These are phyloP conservation scores for Palythoa caribaeorum DNA, from an alignment of 92 coral and sea anemone genomes.

Conservation along the genomic window DNA sequence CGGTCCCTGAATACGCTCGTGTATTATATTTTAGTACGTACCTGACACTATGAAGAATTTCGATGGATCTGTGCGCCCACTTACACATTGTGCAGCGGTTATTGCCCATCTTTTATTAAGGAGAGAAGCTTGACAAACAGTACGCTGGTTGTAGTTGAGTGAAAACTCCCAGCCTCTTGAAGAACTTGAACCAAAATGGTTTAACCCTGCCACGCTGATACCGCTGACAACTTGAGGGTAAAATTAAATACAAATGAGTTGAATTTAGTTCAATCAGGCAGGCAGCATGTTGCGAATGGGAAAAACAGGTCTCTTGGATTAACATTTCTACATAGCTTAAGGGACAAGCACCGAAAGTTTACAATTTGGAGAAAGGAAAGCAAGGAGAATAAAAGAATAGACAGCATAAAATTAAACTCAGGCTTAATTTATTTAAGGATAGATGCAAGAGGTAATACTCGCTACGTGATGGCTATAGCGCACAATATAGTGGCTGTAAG, in stretches of 20 bases:
- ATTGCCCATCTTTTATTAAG: slow-evolving; percentile 24
- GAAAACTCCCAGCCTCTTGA: slow-evolving; percentile 8
- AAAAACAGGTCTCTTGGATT: too few species aligned
- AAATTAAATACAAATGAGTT: neutral
- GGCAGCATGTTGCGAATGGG: too few species aligned
- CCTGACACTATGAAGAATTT: slow-evolving; percentile 16
- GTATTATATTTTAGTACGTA: neutral
- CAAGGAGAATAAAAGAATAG: too few species aligned
- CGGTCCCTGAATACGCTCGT: neutral
- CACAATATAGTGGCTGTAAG: too few species aligned
- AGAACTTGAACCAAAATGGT: neutral
- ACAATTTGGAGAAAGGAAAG: too few species aligned
- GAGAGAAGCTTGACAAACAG: slow-evolving; percentile 29
- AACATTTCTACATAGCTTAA: too few species aligned
- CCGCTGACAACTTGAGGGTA: neutral
- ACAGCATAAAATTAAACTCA: too few species aligned
- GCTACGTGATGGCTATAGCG: too few species aligned
- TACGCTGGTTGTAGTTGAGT: slow-evolving; percentile 5
- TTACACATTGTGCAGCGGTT: slow-evolving; percentile 31
- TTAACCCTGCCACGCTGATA: neutral
- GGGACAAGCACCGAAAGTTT: too few species aligned
- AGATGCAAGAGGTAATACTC: too few species aligned
- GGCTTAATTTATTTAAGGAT: too few species aligned
- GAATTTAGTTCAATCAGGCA: too few species aligned
- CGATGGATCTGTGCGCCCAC: slow-evolving; percentile 4